Evolutionary conservation across 2,113 vertebrate species (phyloP), one percentile per base, ranked within the genome.

Genomic region (Rattus rattus): DNA sequence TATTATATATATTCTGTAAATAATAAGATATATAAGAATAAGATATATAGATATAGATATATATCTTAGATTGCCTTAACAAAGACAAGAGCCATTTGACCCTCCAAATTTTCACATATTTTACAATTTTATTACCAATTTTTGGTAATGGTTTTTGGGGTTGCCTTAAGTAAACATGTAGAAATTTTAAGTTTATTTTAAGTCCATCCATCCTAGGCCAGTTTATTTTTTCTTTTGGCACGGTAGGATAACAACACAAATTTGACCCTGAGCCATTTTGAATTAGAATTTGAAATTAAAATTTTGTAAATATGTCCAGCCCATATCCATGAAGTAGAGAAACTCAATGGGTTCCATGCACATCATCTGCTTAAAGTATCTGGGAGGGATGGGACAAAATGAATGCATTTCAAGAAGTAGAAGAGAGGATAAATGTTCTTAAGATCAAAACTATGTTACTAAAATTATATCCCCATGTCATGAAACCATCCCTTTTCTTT

Each of bases 71-170:
- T 28, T 85, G 7, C 4, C 16, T 92, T 49, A 3, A n/a, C 39
- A 90, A 91, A 84, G 14, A 70, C 61, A 63, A 39, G 20, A 75
- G 76, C 49, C 0, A 49, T 86, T 86, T 59, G 20, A 73, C 28
- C 65, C 1, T 5, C 10, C 13, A 52, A 33, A 65, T 10, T 61
- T 7, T 30, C 22, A 43, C 16, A 20, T 90, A 30, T 69, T 76
- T 65, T 65, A 93, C 30, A 92, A n/a, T 54, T 84, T 92, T 96
- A 20, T 13, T 92, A 72, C 84, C 12, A 83, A 13, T 67, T 94
- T 90, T 85, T 75, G 91, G 20, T 76, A 52, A 19, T 2, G 88
- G 5, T 65, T 85, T 11, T 88, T 65, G 8, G 30, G 16, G 0
- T 89, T 43, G 30, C 20, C 87, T 90, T 87, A 26, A 33, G 10